Evolutionary conservation across 2,113 vertebrate species (phyloP).

Genomic region (Beaufortia kweichowensis): DNA sequence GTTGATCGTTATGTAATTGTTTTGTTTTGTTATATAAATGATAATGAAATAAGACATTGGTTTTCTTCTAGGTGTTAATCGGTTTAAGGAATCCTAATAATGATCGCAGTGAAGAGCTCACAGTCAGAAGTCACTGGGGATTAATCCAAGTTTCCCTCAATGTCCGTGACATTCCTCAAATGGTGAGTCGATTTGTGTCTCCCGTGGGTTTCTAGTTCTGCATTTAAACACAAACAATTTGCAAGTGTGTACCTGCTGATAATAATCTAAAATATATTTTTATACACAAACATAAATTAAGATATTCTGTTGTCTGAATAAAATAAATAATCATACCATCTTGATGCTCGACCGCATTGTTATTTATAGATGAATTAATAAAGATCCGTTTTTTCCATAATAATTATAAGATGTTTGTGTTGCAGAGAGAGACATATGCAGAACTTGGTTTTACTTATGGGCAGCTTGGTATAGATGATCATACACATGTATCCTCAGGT

Average conservation of each 20-base stretch:
- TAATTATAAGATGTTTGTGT: slow-evolving; percentile 13
- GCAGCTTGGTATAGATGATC: slow-evolving; percentile 93
- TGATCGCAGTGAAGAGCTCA: slow-evolving; percentile 82
- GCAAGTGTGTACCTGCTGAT: no score
- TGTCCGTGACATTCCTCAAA: slow-evolving; percentile 84
- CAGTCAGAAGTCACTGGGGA: slow-evolving; percentile 87
- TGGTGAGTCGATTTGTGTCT: slow-evolving; percentile 75
- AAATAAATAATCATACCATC: background rate
- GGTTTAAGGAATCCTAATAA: slow-evolving; percentile 92
- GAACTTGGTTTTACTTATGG: slow-evolving; percentile 85
- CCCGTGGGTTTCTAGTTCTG: background rate
- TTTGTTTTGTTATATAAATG: background rate
- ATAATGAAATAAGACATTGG: slow-evolving; percentile 29
- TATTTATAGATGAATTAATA: no score
- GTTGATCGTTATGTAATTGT: background rate
- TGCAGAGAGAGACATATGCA: slow-evolving; percentile 83
- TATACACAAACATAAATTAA: no score
- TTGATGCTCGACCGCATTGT: background rate
- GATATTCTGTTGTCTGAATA: background rate
- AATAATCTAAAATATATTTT: no score
- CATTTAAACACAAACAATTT: background rate
- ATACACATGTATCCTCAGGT: slow-evolving; percentile 89
- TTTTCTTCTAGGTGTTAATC: slow-evolving; percentile 83
- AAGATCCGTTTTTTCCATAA: background rate
- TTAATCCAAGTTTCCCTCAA: slow-evolving; percentile 91